Base-by-base conservation (phyloP, 2,797 vertebrate genomes). In the Poecilia wingei region DNA sequence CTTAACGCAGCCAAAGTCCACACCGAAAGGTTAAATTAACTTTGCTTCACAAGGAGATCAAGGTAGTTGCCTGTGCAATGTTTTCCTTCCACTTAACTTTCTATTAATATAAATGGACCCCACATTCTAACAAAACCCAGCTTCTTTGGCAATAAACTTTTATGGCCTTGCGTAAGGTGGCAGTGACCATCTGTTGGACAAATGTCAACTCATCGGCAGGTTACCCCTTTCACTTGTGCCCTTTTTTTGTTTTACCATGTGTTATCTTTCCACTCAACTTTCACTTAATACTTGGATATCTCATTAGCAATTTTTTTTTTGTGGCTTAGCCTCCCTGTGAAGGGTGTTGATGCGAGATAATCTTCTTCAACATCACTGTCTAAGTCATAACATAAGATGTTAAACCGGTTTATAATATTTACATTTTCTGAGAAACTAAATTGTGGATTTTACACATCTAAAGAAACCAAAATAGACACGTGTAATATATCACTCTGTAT, bases 211-310 rank as follows among this genome's bases (percentile, higher is more conserved):
- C 3, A 68, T 5, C 7, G 41, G 64, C 64, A 68, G 7, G 3
- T 22, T 25, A 22, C 10, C 36, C 20, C 36, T 68, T 22, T 43
- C 22, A 10, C 20, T 25, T 43, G 61, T 2, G 9, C 25, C 16
- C 41, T n/a, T 43, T 45, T 33, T 22, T 28, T n/a, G 13, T 14
- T 28, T 68, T 39, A 45, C 22, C 20, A 45, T 43, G 39, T 7
- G 2, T 70, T 70, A 70, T 70, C 25, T 25, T 70, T 70, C 68
- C 68, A 45, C 68, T 43, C 13, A 70, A 45, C 41, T 70, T 45
- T 70, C 68, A 28, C 25, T n/a, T n/a, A 43, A 14, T 45, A 36
- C 31, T 20, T 36, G 6, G 13, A 61, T 33, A 33, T 22, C 64
- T 22, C 20, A 36, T 68, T 41, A 68, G 20, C 18, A 39, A 22